A percentile compares a stretch with the other conserved stretches of the same genome.
Evolutionary conservation across 2,797 vertebrate genomes (phyloP).

Genomic region (Pyrocephalus nanus): DNA sequence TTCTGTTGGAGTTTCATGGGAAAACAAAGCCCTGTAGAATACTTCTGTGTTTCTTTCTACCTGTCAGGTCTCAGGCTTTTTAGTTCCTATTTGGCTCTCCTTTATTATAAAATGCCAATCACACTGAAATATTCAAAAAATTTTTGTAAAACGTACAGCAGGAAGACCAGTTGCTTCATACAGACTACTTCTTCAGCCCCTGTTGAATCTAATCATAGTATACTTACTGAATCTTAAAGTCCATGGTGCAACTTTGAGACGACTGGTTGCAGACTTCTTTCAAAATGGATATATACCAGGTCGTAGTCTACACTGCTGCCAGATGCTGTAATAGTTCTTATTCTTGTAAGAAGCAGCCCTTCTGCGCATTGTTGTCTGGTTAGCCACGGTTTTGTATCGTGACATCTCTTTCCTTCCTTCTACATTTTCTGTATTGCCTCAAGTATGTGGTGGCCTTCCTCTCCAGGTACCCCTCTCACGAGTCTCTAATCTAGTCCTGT

Average conservation of each 20-base stretch:
- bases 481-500: neutral
- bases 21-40: neutral
- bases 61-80: neutral
- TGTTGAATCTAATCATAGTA: neutral
- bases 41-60: neutral
- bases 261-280: neutral
- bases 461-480: neutral
- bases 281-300: neutral
- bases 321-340: neutral
- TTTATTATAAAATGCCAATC: neutral
- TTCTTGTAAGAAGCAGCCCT: neutral
- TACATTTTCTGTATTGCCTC: neutral
- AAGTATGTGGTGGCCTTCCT: neutral
- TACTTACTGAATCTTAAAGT: neutral
- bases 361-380: neutral
- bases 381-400: neutral
- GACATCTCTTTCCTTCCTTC: neutral
- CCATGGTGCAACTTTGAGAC: neutral
- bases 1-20: neutral
- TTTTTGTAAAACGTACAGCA: neutral
- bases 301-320: neutral
- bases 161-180: neutral
- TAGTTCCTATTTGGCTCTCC: neutral
- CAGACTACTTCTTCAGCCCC: neutral
- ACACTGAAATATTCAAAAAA: neutral